Percentiles rank a stretch among this genome's conserved stretches.
Evolutionary conservation across 2,888 invertebrate genomes (phyloP).

Genomic region (Nomada hirtipes): DNA sequence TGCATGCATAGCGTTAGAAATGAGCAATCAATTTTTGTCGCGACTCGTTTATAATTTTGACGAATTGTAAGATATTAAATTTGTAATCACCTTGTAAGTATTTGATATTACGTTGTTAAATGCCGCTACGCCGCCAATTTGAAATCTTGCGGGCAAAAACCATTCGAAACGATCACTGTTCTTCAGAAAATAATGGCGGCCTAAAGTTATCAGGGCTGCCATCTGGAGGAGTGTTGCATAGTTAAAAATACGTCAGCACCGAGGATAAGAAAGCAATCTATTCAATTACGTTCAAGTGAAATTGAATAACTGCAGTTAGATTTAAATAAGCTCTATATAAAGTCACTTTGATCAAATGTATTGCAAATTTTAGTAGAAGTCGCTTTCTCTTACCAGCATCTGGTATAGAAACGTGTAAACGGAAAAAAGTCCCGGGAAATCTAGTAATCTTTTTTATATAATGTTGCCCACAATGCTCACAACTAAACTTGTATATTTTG

Average conservation of each 20-base stretch:
- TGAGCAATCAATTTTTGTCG: no score
- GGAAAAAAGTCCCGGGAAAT: background rate
- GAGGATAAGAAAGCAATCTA: background rate
- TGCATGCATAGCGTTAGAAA: background rate
- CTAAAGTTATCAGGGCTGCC: background rate
- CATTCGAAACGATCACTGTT: slow-evolving; percentile 1
- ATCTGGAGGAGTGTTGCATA: background rate
- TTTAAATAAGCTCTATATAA: no score
- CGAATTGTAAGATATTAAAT: background rate
- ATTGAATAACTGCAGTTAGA: no score
- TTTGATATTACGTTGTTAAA: no score
- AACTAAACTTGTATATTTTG: slow-evolving; percentile 58
- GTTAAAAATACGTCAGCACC: background rate
- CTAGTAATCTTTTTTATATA: slow-evolving; percentile 41
- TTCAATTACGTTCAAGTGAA: no score
- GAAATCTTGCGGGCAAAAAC: slow-evolving; percentile 1
- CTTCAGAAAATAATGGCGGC: background rate
- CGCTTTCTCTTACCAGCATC: background rate
- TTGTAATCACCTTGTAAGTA: background rate
- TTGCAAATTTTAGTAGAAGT: background rate
- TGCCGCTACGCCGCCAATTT: background rate
- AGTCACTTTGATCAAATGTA: no score
- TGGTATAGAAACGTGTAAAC: slow-evolving; percentile 1
- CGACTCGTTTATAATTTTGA: background rate
- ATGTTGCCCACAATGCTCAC: slow-evolving; percentile 54